Conservation (phyloP, 2,888 invertebrate species). For the Sialis fuliginosa region DNA sequence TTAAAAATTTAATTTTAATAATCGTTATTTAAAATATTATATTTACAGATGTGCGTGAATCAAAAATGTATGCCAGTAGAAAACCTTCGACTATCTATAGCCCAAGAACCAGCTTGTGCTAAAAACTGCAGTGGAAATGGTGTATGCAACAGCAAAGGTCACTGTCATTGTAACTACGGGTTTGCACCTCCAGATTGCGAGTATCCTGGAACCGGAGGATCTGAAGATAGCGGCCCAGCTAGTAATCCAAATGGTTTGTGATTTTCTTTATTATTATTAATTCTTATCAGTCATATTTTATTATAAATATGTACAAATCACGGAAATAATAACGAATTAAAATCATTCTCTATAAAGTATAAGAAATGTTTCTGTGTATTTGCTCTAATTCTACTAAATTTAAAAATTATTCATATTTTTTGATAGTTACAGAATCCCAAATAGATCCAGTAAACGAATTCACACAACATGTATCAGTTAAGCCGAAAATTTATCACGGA, state of each 20-base stretch:
- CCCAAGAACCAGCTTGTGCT: conserved; percentile 43
- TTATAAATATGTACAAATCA: no score
- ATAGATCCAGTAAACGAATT: conserved; percentile 40
- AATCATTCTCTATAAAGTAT: no score
- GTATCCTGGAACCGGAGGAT: conserved; percentile 77
- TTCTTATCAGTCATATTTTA: no score
- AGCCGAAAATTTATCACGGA: conserved; percentile 54
- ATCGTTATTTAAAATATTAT: conserved; percentile 6
- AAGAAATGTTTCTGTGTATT: no score
- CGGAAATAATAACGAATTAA: no score
- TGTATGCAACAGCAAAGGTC: conserved; percentile 71
- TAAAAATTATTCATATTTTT: no score
- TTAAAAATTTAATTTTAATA: background rate
- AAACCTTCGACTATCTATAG: conserved; percentile 32
- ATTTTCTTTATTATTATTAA: no score
- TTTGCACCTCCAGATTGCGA: conserved; percentile 79
- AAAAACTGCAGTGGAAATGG: conserved; percentile 71
- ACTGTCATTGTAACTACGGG: conserved; percentile 87
- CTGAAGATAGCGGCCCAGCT: conserved; percentile 81
- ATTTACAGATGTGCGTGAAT: conserved; percentile 71
- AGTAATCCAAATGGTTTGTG: conserved; percentile 57
- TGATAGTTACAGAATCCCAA: conserved; percentile 25
- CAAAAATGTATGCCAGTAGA: conserved; percentile 69
- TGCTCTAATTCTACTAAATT: no score
- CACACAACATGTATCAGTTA: conserved; percentile 42